Evolutionary conservation across 2,797 vertebrate genomes (phyloP), one percentile per base, ranked within the genome.

Genomic region (Acipenser ruthenus): DNA sequence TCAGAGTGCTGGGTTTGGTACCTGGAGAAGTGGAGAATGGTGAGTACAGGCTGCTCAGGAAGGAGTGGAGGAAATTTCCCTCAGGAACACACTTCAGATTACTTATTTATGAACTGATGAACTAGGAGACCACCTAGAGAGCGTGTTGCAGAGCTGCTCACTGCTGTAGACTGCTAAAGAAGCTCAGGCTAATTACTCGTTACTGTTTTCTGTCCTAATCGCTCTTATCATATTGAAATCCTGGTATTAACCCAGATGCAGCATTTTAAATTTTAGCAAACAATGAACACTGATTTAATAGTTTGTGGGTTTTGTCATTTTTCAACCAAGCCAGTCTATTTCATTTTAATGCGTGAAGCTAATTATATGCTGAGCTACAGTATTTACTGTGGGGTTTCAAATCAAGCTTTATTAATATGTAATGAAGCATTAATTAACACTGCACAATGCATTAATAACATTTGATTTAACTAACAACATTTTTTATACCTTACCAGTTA

Each of bases 71-170:
- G 82, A 87, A 87, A 88, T 89, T 84, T 89, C 88, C 89, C 88
- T 74, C 82, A 89, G 89, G 89, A 90, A 84, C 85, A 85, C 88
- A 89, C 88, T 89, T 89, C 86, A 91, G 86, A 91, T 90, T 86
- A 91, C 90, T 92, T 89, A 92, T 92, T 92, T 90, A 93, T 91
- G 89, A 91, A 89, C 86, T 88, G 87, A 88, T 88, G 89, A 91
- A 92, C 86, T 88, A 85, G 85, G 86, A 87, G 89, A 87, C 87
- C 88, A 89, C 89, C 87, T 88, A 62, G 87, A 90, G 88, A 86
- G 83, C 80, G 77, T 76, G 76, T 80, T 80, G 81, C 83, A 87
- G 48, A 85, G 85, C 84, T 84, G 83, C 74, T 67, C 58, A 48
- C 85, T 87, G 83, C 84, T 74, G 82, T 84, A 87, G 84, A 84